Base-by-base conservation (phyloP, 1,140 invertebrate genomes). In the Pectinophora gossypiella region DNA sequence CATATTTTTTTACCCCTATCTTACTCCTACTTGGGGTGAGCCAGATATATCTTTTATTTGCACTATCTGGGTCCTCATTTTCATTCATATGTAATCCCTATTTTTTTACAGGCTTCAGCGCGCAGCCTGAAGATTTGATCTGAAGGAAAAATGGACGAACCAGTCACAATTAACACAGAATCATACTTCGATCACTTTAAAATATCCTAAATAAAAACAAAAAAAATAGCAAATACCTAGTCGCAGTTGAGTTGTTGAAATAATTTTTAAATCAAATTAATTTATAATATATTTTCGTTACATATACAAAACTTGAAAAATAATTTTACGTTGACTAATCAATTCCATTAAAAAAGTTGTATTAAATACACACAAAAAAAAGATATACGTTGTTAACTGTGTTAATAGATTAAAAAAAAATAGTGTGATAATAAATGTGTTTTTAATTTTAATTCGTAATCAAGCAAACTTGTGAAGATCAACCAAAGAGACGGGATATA, bases 401-500 rank as follows among this genome's bases (percentile, higher is more conserved):
- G 13, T 40, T 40, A 16, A 16, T 40, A n/a, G n/a, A 7, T 40
- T 40, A 2, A 19, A 6, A 40, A 5, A n/a, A 45, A 20, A 45
- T 45, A 45, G 12, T 20, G 12, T 45, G 20, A 20, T 22, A 45
- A 19, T 15, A 19, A 20, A 20, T 45, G n/a, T n/a, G n/a, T n/a
- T 20, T 45, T 1, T 19, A 45, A 20, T 20, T 45, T 12, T 45
- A 22, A 9, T 20, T 45, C 43, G n/a, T n/a, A n/a, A n/a, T n/a
- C n/a, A n/a, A n/a, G n/a, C n/a, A 45, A 19, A 10, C 5, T 51
- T 48, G 22, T 52, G 48, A 51, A 49, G 23, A 50, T 51, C 61
- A 55, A 64, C 71, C 71, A 72, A 72, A 77, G 67, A 72, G 22
- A 55, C 13, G 45, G 46, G 19, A 47, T 50, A 54, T 53, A 54